Evolutionary conservation across 53 echinoderm and acorn worm species (phyloP), one percentile per base, ranked within the genome.

Genomic region (Stichopus horrens): DNA sequence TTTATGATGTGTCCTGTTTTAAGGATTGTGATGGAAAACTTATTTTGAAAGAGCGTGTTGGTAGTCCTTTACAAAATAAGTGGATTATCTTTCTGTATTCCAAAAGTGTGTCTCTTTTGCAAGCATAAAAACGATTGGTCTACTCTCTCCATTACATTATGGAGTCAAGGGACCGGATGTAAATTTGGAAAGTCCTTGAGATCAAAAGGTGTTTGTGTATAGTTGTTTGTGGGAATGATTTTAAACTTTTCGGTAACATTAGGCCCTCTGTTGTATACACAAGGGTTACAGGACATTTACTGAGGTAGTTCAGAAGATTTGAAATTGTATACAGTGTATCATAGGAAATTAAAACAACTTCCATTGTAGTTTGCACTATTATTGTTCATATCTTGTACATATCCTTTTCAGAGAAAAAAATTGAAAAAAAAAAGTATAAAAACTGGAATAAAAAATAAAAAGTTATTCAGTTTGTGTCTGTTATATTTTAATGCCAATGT

Each of bases 291-390:
- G 82, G 55, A 81, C 7, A 55, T 67, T 85, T 67, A 37, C 52
- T 67, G 67, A 85, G 63, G 85, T 63, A 85, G 85, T 68, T 81
- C 58, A 81, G 58, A 85, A 52, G 13, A 85, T 85, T 85, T 21
- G 59, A 85, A 67, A 85, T 85, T 85, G 85, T 85, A 85, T 58
- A 85, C 85, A 23, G 52, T 85, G 85, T 85, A 85, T 85, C 85
- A 85, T 85, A 85, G 85, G 59, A 85, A 66, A 66, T 66, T 37
- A 85, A 85, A 85, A 65, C 85, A 87, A 87, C 87, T 87, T 87
- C 87, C 87, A 87, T 87, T 74, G 87, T 87, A 87, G 87, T 87
- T 87, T 87, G 87, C 87, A 87, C 87, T 87, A 87, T 37, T 37
- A 37, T 75, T 87, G 87, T 87, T 87, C 87, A 87, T 87, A 87